Evolutionary conservation across 1,140 invertebrate genomes (phyloP).

Genomic region (Archegozetes longisetosus): DNA sequence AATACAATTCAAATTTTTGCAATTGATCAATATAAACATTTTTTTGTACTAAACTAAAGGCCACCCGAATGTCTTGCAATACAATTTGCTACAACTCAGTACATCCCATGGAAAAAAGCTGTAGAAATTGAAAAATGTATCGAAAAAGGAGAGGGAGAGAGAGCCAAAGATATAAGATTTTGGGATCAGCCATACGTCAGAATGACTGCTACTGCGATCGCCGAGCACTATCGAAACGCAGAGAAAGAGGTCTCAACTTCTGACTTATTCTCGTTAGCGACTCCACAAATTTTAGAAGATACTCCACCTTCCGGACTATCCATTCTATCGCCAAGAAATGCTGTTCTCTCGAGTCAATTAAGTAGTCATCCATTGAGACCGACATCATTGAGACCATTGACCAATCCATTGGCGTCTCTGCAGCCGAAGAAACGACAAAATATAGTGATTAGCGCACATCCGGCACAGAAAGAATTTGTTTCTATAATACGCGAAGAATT

Average conservation of each 20-base stretch:
- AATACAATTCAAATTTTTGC: too few species aligned
- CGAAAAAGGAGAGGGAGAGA: not conserved
- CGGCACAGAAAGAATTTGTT: slow-evolving; percentile 17
- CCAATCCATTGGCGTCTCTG: not conserved
- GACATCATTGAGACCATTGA: too few species aligned
- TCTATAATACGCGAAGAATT: slow-evolving; percentile 21
- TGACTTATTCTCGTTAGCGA: not conserved
- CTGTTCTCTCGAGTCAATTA: too few species aligned
- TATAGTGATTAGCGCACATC: slow-evolving; percentile 22
- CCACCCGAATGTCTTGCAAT: slow-evolving; percentile 34
- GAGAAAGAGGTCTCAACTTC: not conserved
- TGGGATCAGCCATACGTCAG: not conserved
- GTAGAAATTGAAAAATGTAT: slow-evolving; percentile 15
- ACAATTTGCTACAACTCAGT: slow-evolving; percentile 33
- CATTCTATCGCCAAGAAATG: not conserved
- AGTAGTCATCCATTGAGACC: not conserved
- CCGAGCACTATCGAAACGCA: not conserved
- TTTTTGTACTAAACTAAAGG: too few species aligned
- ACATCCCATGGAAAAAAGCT: slow-evolving; percentile 20
- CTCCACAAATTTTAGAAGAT: not conserved
- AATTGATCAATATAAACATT: too few species aligned
- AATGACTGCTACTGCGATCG: slow-evolving; percentile 3
- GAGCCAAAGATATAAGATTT: not conserved
- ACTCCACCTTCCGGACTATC: not conserved
- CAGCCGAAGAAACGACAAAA: not conserved